Conservation (phyloP, 2,888 invertebrate species). For the Pedicia rivosa region DNA sequence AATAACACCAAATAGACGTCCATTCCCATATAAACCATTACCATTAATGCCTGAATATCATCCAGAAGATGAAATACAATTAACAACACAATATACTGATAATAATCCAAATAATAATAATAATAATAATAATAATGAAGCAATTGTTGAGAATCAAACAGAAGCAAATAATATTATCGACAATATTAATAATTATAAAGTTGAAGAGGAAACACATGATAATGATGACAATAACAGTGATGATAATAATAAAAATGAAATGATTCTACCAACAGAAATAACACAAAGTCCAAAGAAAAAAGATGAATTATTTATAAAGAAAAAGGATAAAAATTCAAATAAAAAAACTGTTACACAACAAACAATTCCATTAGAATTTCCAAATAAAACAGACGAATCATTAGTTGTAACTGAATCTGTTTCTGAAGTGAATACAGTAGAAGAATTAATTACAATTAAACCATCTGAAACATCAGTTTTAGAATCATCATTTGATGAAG, state of each 20-base stretch:
- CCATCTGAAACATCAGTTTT: slow-evolving; percentile 11
- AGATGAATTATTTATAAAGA: slow-evolving; percentile 23
- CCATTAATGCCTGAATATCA: slow-evolving; percentile 31
- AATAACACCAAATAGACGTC: slow-evolving; percentile 32
- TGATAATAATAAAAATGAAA: slow-evolving; percentile 12
- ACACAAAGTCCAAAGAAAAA: slow-evolving; percentile 17
- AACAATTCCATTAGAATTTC: slow-evolving; percentile 25
- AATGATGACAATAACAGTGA: not conserved
- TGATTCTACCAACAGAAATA: slow-evolving; percentile 9
- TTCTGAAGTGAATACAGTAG: slow-evolving; percentile 20
- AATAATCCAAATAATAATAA: slow-evolving; percentile 11
- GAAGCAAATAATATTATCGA: slow-evolving; percentile 21
- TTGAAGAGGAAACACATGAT: not conserved
- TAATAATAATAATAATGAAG: slow-evolving; percentile 1
- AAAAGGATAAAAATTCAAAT: slow-evolving; percentile 23
- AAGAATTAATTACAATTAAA: slow-evolving; percentile 16
- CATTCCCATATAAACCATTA: slow-evolving; percentile 46
- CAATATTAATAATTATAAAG: slow-evolving; percentile 12
- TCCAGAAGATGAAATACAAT: slow-evolving; percentile 27
- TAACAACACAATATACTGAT: slow-evolving; percentile 27
- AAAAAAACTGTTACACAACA: slow-evolving; percentile 16
- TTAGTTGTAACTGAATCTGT: slow-evolving; percentile 20
- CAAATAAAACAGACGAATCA: slow-evolving; percentile 9
- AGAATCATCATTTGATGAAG: slow-evolving; percentile 25
- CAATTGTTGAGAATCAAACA: slow-evolving; percentile 13